phyloP scores from a whole-genome alignment of 1,140 invertebrate species.

The Sitodiplosis mosellana region DNA sequence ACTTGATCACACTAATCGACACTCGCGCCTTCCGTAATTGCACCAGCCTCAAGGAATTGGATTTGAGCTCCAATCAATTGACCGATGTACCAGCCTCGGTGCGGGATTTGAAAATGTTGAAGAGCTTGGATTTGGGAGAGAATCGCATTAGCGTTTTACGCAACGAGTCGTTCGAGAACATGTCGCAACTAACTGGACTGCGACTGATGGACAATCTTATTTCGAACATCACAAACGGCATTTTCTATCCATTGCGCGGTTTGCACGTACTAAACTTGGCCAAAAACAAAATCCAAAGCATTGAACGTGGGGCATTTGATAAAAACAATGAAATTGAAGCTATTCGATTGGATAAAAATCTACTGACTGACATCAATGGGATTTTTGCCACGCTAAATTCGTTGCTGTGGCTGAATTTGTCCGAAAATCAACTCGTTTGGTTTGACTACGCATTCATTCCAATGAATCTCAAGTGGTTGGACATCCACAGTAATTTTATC shows the following conservation, averaged over 20 bases:
- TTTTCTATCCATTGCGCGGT: conserved; percentile 49
- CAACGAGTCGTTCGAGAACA: conserved; percentile 51
- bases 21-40: conserved; percentile 65
- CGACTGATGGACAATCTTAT: conserved; percentile 66
- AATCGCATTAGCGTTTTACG: conserved; percentile 56
- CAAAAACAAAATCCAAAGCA: conserved; percentile 54
- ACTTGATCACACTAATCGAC: conserved; percentile 50
- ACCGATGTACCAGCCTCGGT: conserved; percentile 51
- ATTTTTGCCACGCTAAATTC: conserved; percentile 54
- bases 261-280: conserved; percentile 69
- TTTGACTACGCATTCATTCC: conserved; percentile 70
- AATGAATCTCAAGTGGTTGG: conserved; percentile 56
- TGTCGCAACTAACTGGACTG: conserved; percentile 56
- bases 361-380: conserved; percentile 53
- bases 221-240: conserved; percentile 47
- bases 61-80: conserved; percentile 65
- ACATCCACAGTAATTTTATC: conserved; percentile 64
- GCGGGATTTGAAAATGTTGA: conserved; percentile 50
- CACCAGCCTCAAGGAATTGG: conserved; percentile 57
- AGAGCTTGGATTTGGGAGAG: conserved; percentile 62
- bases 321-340: conserved; percentile 57
- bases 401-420: conserved; percentile 65
- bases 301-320: conserved; percentile 57
- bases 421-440: conserved; percentile 60
- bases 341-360: conserved; percentile 60